These are phyloP conservation scores for Phengaris arion DNA, from an alignment of 2,888 invertebrate species.

Conservation along the genomic window DNA sequence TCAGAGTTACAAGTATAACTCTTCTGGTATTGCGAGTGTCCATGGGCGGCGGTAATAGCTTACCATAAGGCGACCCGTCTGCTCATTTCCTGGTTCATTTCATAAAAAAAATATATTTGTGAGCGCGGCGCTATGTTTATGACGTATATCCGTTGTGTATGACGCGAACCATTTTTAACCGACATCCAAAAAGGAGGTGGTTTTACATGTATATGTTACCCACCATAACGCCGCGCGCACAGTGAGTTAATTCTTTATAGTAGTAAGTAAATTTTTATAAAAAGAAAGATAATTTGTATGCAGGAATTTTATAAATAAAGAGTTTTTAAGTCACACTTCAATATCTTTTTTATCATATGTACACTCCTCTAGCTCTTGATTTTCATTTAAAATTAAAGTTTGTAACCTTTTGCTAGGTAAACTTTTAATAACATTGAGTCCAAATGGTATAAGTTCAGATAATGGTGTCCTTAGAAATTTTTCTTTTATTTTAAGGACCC, in stretches of 20 bases:
- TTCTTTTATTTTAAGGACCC: conserved; percentile 39
- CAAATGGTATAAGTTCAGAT: conserved; percentile 47
- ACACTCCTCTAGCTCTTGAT: conserved; percentile 48
- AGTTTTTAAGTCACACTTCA: conserved; percentile 11
- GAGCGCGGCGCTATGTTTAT: too few relatives aligned
- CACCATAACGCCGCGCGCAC: too few relatives aligned
- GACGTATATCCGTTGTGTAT: too few relatives aligned
- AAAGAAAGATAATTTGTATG: neutral
- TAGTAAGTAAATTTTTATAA: neutral
- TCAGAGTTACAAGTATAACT: too few relatives aligned
- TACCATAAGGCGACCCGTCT: too few relatives aligned
- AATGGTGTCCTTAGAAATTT: conserved; percentile 50
- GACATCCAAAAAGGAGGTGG: too few relatives aligned
- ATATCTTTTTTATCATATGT: conserved; percentile 38
- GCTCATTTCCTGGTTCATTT: too few relatives aligned
- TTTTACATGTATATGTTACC: too few relatives aligned
- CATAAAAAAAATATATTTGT: too few relatives aligned
- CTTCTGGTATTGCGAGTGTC: too few relatives aligned
- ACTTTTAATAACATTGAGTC: conserved; percentile 41
- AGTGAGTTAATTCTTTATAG: neutral
- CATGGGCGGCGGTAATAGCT: too few relatives aligned
- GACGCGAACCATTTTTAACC: too few relatives aligned
- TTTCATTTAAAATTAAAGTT: conserved; percentile 51
- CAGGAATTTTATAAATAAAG: neutral
- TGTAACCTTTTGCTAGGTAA: conserved; percentile 50